Evolutionary conservation across 2,113 vertebrate genomes (phyloP).

Genomic region (Danionella cerebrum): DNA sequence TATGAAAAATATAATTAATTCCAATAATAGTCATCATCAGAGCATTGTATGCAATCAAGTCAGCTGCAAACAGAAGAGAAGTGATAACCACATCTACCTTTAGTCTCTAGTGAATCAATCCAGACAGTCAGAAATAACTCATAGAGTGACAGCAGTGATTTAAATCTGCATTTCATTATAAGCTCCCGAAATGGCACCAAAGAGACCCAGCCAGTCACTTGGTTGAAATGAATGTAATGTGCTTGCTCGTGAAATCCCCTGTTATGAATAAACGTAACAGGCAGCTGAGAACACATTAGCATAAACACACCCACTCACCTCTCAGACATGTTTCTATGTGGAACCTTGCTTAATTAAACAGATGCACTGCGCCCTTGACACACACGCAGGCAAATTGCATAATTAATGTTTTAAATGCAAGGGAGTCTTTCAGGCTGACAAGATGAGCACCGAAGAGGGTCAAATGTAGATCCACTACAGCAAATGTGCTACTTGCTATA

Average conservation of each 20-base stretch:
- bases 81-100: neutral
- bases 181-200: neutral
- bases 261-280: neutral
- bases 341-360: slow-evolving; percentile 18
- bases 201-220: neutral
- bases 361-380: neutral
- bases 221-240: neutral
- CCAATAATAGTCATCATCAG: neutral
- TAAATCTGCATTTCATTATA: slow-evolving; percentile 4
- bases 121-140: neutral
- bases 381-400: slow-evolving; percentile 4
- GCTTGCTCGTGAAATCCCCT: neutral
- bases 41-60: neutral
- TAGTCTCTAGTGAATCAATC: neutral
- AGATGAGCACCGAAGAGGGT: neutral
- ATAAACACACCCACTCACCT: neutral
- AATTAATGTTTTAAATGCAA: slow-evolving; percentile 10
- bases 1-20: neutral
- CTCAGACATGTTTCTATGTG: neutral
- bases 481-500: neutral
- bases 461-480: neutral
- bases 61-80: neutral
- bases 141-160: neutral
- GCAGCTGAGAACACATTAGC: slow-evolving; percentile 7
- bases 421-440: slow-evolving; percentile 2